Percentiles rank a stretch among this genome's conserved stretches.
Conservation (phyloP, 2,797 vertebrate species). For the Anguilla anguilla region DNA sequence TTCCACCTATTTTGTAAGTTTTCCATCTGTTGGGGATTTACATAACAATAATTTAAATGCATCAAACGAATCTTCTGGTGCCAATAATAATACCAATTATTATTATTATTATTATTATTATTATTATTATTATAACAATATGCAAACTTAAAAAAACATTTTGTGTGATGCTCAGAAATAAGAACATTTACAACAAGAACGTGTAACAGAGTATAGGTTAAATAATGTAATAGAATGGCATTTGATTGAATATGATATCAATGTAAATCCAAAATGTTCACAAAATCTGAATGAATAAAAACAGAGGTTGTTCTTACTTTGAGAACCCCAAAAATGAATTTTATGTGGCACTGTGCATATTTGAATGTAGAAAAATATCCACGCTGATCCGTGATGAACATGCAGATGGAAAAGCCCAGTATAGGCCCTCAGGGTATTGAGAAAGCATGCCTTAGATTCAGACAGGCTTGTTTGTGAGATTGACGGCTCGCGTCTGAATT, state of each 20-base stretch:
- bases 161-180: background rate
- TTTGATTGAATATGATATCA: background rate
- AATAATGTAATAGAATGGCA: background rate
- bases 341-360: background rate
- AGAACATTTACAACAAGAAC: background rate
- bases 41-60: slow-evolving; percentile 7
- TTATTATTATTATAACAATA: too few species aligned
- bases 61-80: background rate
- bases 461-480: background rate
- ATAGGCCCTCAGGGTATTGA: background rate
- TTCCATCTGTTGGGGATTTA: slow-evolving; percentile 5
- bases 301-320: background rate
- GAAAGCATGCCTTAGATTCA: background rate
- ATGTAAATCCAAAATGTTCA: background rate
- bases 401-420: background rate
- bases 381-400: background rate
- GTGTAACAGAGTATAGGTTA: background rate
- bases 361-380: background rate
- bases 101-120: background rate
- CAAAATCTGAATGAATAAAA: background rate
- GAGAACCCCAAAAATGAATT: background rate
- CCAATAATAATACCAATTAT: background rate
- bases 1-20: background rate
- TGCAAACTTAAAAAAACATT: too few species aligned
- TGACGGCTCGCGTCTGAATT: background rate